phyloP scores from a whole-genome alignment of 2,888 invertebrate genomes.

The Diadegma fenestrale region DNA sequence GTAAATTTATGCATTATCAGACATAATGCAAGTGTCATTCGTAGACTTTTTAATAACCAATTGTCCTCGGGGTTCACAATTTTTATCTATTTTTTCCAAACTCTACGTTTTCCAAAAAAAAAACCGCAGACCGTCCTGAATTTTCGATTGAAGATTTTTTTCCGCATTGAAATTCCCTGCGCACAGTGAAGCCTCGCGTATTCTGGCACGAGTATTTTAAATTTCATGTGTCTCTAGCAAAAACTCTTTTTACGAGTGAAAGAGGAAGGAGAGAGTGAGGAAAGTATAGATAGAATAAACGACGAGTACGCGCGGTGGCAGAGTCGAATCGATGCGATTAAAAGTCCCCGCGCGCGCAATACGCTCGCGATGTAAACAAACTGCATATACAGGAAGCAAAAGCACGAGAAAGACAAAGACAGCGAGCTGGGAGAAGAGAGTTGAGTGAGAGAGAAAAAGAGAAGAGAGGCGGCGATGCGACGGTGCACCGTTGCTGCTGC shows the following conservation, averaged over 20 bases:
- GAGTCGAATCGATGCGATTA: conserved; percentile 66
- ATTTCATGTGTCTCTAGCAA: background rate
- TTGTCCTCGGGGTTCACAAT: background rate
- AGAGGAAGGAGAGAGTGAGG: background rate
- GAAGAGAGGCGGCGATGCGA: conserved; percentile 51
- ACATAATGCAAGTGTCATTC: background rate
- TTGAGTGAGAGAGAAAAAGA: background rate
- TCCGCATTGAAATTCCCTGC: background rate
- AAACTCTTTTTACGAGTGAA: conserved; percentile 6
- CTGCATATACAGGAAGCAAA: conserved; percentile 42
- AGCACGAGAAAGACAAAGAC: conserved; percentile 26
- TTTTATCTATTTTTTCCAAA: background rate
- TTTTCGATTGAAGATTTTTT: background rate
- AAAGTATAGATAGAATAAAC: conserved; percentile 5
- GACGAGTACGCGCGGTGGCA: conserved; percentile 18
- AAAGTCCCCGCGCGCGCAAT: conserved; percentile 60
- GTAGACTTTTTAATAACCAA: background rate
- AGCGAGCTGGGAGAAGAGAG: background rate
- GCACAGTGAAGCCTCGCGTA: background rate
- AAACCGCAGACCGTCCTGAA: background rate
- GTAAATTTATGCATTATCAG: background rate
- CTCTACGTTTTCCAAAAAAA: background rate
- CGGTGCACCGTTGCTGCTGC: conserved; percentile 72
- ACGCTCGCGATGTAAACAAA: conserved; percentile 71
- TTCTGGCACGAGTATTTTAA: background rate